A percentile compares a stretch with the other conserved stretches of the same genome.
phyloP scores from a whole-genome alignment of 2,797 vertebrate genomes.

The Semotilus atromaculatus region DNA sequence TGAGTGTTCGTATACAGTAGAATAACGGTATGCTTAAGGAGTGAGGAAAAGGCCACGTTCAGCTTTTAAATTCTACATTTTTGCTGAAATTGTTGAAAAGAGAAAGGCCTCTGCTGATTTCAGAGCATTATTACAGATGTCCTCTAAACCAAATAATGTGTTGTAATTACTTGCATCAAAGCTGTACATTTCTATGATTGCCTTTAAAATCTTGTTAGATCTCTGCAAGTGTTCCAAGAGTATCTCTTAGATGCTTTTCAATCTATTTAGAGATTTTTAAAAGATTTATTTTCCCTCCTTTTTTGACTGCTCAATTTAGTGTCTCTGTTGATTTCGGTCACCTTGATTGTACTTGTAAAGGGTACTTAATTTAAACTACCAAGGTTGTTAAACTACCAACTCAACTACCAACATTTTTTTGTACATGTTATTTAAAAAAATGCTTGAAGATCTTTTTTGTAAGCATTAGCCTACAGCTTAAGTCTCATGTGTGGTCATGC shows the following conservation, averaged over 20 bases:
- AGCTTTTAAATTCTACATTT: neutral
- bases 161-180: conserved; percentile 8
- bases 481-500: neutral
- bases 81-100: neutral
- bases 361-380: neutral
- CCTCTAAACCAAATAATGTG: neutral
- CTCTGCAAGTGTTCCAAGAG: neutral
- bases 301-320: neutral
- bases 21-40: neutral
- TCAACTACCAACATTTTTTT: neutral
- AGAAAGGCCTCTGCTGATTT: neutral
- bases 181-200: neutral
- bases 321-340: neutral
- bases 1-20: neutral
- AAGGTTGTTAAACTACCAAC: too few relatives aligned
- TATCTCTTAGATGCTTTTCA: neutral
- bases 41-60: neutral
- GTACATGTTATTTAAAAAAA: neutral
- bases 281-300: neutral
- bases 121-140: neutral
- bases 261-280: neutral
- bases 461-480: neutral
- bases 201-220: conserved; percentile 4
- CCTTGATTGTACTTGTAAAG: neutral
- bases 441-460: neutral